phyloP scores from a whole-genome alignment of 1,140 invertebrate species.

The Leptonema lineaticorne region DNA sequence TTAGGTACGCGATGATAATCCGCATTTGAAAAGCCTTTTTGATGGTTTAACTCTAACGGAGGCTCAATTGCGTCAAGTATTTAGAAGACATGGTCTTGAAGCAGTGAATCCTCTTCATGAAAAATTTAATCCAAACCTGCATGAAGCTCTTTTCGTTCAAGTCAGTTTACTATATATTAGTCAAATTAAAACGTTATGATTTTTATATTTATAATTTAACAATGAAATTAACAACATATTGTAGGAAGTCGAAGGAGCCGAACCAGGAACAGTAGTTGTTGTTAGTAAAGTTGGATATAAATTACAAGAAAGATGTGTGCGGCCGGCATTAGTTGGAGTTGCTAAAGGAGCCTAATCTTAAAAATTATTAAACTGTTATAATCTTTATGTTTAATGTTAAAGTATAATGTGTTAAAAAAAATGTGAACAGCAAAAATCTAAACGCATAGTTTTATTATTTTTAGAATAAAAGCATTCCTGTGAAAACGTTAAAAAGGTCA shows the following conservation, averaged over 20 bases:
- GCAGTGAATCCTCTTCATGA: conserved; percentile 85
- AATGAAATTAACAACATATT: too few species aligned
- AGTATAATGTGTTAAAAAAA: too few species aligned
- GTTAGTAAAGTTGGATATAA: conserved; percentile 96
- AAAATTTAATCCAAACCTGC: conserved; percentile 95
- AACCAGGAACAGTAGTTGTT: conserved; percentile 83
- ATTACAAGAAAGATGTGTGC: conserved; percentile 87
- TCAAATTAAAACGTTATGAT: too few species aligned
- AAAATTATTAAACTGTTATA: too few species aligned
- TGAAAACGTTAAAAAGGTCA: too few species aligned
- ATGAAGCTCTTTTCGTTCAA: conserved; percentile 95
- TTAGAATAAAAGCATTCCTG: too few species aligned
- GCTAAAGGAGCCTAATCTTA: conserved; percentile 59
- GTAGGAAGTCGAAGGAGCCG: conserved; percentile 72
- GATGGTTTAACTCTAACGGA: conserved; percentile 92
- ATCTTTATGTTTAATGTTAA: too few species aligned
- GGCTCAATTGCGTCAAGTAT: conserved; percentile 82
- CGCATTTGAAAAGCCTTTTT: conserved; percentile 83
- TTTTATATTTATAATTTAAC: neutral
- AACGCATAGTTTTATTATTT: too few species aligned
- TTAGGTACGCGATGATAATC: conserved; percentile 62
- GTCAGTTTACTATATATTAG: too few species aligned
- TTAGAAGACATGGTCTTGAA: conserved; percentile 85
- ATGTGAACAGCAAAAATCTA: too few species aligned
- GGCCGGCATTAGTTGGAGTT: conserved; percentile 96